A percentile compares a stretch with the other conserved stretches of the same genome.
Conservation (phyloP, 2,113 vertebrate species). For the Ochotona princeps region DNA sequence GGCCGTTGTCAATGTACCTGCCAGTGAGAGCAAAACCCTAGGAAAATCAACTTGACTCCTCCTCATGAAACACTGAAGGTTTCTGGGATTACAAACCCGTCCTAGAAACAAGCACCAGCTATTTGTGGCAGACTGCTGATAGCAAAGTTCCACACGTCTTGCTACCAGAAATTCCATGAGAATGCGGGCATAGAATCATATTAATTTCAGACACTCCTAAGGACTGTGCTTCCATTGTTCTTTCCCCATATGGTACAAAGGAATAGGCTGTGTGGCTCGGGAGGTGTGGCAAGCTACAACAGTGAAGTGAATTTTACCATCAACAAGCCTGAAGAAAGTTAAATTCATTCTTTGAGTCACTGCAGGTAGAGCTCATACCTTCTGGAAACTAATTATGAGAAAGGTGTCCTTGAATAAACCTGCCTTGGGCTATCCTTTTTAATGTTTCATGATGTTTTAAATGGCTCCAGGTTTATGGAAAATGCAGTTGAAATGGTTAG, state of each 20-base stretch:
- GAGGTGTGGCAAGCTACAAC: conserved; percentile 46
- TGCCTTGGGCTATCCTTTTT: conserved; percentile 62
- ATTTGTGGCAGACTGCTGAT: conserved; percentile 67
- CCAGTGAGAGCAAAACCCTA: not conserved
- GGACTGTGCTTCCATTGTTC: conserved; percentile 69
- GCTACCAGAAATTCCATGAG: conserved; percentile 72
- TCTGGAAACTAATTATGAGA: conserved; percentile 77
- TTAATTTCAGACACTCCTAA: conserved; percentile 63
- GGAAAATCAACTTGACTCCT: not conserved
- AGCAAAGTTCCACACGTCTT: conserved; percentile 69
- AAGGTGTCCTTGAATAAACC: conserved; percentile 71
- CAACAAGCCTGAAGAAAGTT: conserved; percentile 54
- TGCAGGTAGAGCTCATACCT: conserved; percentile 67
- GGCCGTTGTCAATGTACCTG: not conserved
- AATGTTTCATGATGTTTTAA: conserved; percentile 67
- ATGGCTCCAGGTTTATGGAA: conserved; percentile 35
- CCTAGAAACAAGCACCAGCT: conserved; percentile 51
- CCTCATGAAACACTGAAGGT: not conserved
- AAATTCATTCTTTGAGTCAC: conserved; percentile 61
- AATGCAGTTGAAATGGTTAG: conserved; percentile 17
- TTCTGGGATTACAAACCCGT: not conserved
- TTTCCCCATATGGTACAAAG: conserved; percentile 70
- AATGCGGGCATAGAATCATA: conserved; percentile 61
- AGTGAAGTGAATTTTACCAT: conserved; percentile 53
- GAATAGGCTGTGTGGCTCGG: conserved; percentile 64